These are phyloP conservation scores for Glossophaga mutica DNA, from an alignment of 2,797 vertebrate species.

Conservation along the genomic window DNA sequence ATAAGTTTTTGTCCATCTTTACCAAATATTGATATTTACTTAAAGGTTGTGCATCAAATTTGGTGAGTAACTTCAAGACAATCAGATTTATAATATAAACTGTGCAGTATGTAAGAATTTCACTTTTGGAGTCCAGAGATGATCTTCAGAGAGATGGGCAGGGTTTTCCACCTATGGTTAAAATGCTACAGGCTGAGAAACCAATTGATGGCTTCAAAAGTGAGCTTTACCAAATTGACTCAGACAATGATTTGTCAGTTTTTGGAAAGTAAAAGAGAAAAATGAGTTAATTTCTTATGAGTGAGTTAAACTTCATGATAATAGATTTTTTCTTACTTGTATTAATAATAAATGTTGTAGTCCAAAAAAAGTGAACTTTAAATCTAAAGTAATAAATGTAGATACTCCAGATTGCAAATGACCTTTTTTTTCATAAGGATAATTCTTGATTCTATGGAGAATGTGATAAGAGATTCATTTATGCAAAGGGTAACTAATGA, in stretches of 20 bases:
- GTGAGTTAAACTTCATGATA: conserved; percentile 6
- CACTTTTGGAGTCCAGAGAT: neutral
- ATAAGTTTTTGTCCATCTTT: neutral
- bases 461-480: neutral
- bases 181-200: neutral
- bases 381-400: neutral
- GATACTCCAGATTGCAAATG: neutral
- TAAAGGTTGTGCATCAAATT: neutral
- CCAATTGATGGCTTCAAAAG: neutral
- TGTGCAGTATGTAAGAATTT: neutral
- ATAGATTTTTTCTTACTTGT: neutral
- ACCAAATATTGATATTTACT: neutral
- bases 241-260: neutral
- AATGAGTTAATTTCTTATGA: neutral
- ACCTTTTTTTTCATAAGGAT: neutral
- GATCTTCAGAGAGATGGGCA: neutral
- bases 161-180: neutral
- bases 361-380: neutral
- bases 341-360: neutral
- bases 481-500: neutral
- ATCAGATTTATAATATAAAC: neutral
- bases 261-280: conserved; percentile 39
- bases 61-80: neutral
- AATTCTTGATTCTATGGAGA: neutral
- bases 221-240: neutral